A percentile compares a stretch with the other conserved stretches of the same genome.
phyloP scores from a whole-genome alignment of 1,140 invertebrate species.

The Battus philenor region DNA sequence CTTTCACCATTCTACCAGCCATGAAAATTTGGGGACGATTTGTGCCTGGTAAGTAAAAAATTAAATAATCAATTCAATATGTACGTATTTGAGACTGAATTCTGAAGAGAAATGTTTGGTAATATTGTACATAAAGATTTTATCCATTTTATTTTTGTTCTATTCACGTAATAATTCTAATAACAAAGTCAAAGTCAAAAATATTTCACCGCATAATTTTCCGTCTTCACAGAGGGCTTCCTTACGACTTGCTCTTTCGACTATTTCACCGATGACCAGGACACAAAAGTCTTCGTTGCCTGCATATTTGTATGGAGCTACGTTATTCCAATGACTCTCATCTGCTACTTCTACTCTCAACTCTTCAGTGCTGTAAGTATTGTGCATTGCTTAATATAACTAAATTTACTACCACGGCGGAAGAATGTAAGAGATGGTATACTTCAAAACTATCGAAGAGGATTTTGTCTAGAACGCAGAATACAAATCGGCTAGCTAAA shows the following conservation, averaged over 20 bases:
- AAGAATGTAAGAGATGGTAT: too few species aligned
- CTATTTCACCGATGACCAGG: slow-evolving; percentile 82
- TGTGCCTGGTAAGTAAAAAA: slow-evolving; percentile 80
- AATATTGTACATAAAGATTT: too few species aligned
- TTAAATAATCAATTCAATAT: too few species aligned
- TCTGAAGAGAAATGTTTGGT: too few species aligned
- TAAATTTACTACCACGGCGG: too few species aligned
- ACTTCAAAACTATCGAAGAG: too few species aligned
- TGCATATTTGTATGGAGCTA: slow-evolving; percentile 84
- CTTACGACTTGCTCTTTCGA: slow-evolving; percentile 87
- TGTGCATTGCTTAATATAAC: background rate
- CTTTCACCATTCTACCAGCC: slow-evolving; percentile 82
- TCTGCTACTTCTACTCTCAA: slow-evolving; percentile 82
- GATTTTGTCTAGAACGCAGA: too few species aligned
- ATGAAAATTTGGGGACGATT: slow-evolving; percentile 81
- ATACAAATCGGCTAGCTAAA: too few species aligned
- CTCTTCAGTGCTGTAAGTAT: slow-evolving; percentile 80
- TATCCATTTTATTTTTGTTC: too few species aligned
- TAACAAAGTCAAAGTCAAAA: background rate
- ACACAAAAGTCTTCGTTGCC: slow-evolving; percentile 81
- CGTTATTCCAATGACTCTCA: slow-evolving; percentile 80
- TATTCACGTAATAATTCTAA: background rate
- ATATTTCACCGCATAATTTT: background rate
- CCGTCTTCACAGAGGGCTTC: slow-evolving; percentile 81
- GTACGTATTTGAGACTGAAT: too few species aligned